Conservation (phyloP, 2,888 invertebrate species). For the Hesperia comma region DNA sequence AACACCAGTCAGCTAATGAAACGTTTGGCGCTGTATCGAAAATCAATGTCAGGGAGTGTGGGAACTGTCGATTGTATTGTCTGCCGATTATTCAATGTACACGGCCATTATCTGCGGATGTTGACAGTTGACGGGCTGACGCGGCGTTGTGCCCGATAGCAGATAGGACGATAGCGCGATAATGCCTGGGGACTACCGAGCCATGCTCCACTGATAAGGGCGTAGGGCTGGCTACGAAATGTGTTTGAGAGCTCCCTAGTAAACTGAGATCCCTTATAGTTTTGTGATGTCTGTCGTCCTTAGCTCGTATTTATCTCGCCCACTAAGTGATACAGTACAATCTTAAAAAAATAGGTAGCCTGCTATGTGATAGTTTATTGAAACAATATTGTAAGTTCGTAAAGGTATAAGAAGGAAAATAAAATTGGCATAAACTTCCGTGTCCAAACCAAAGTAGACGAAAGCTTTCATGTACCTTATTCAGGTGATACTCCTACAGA, state of each 20-base stretch:
- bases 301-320: too few relatives aligned
- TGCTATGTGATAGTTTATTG: too few relatives aligned
- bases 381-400: too few relatives aligned
- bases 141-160: constrained; percentile 11
- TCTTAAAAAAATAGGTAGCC: too few relatives aligned
- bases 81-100: constrained; percentile 15
- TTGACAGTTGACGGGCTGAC: constrained; percentile 12
- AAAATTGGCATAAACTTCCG: too few relatives aligned
- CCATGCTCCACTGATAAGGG: constrained; percentile 8
- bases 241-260: background rate
- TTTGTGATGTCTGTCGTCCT: too few relatives aligned
- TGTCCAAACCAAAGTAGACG: too few relatives aligned
- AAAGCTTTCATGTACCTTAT: too few relatives aligned
- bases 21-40: constrained; percentile 4
- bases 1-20: background rate
- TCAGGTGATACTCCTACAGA: too few relatives aligned
- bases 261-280: too few relatives aligned
- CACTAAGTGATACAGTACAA: too few relatives aligned
- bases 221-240: background rate
- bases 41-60: constrained; percentile 24
- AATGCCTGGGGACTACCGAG: constrained; percentile 8
- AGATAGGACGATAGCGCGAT: background rate
- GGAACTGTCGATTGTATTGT: constrained; percentile 14
- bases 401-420: too few relatives aligned
- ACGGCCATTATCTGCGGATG: constrained; percentile 31